Conservation (phyloP, 1,140 invertebrate species). For the Belonocnema kinseyi region DNA sequence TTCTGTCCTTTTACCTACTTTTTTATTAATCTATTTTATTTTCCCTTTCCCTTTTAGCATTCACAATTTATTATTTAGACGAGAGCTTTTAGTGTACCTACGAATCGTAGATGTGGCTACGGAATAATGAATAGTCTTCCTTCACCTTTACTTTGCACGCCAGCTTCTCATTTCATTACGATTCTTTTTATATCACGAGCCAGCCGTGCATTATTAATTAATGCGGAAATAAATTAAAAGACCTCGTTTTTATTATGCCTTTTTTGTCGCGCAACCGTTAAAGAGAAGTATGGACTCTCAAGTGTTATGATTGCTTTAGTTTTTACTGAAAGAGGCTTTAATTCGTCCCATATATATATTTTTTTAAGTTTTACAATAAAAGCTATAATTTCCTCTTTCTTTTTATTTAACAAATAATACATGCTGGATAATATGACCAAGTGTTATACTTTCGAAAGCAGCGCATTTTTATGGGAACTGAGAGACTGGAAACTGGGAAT, state of each 20-base stretch:
- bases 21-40: neutral
- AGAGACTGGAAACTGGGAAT: too few relatives aligned
- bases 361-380: too few relatives aligned
- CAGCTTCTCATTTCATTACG: neutral
- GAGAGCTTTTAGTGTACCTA: constrained; percentile 15
- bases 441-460: too few relatives aligned
- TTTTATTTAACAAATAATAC: too few relatives aligned
- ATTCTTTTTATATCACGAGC: neutral
- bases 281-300: too few relatives aligned
- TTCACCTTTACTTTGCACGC: neutral
- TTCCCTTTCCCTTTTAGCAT: neutral
- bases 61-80: constrained; percentile 24
- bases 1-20: neutral
- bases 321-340: neutral
- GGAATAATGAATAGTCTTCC: constrained; percentile 21
- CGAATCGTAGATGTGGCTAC: constrained; percentile 21
- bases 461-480: too few relatives aligned
- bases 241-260: neutral
- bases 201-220: constrained; percentile 3
- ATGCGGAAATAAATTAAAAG: neutral
- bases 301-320: too few relatives aligned
- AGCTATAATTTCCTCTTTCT: too few relatives aligned
- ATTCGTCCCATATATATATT: too few relatives aligned
- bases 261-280: neutral
- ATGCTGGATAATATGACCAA: too few relatives aligned